These are phyloP conservation scores for Caenorhabditis sulstoni DNA, from an alignment of 2,888 invertebrate species.

Conservation along the genomic window DNA sequence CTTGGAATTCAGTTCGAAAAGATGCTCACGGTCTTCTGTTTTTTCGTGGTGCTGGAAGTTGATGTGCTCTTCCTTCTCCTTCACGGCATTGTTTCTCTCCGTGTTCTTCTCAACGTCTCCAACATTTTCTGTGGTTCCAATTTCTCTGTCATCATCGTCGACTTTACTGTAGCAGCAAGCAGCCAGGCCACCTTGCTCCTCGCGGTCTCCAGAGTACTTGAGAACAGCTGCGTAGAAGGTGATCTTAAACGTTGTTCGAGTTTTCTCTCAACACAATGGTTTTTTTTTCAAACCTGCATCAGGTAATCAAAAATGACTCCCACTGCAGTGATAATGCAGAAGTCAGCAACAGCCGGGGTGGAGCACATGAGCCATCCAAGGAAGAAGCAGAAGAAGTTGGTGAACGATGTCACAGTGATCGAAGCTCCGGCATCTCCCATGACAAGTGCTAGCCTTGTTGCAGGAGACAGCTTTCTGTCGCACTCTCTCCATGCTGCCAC, in stretches of 20 bases:
- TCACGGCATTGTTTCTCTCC: neutral
- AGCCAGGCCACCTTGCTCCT: conserved; percentile 76
- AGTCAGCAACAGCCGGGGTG: conserved; percentile 80
- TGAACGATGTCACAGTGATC: conserved; percentile 80
- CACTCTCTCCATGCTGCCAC: conserved; percentile 80
- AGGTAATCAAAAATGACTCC: conserved; percentile 79
- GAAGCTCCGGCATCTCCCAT: conserved; percentile 80
- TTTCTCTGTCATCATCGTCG: conserved; percentile 39
- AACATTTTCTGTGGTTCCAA: neutral
- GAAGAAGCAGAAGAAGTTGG: conserved; percentile 80
- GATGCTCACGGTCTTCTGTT: conserved; percentile 61
- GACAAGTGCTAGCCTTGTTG: conserved; percentile 71
- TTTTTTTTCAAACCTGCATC: conserved; percentile 73
- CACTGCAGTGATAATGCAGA: conserved; percentile 78
- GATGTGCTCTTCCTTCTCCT: conserved; percentile 54
- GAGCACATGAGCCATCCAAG: conserved; percentile 80
- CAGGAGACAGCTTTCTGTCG: conserved; percentile 66
- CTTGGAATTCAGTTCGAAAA: neutral
- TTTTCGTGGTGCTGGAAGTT: conserved; percentile 68
- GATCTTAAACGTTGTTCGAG: too few species aligned
- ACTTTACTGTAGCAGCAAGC: conserved; percentile 71
- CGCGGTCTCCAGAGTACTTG: conserved; percentile 77
- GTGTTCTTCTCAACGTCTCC: conserved; percentile 6
- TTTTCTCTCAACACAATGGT: too few species aligned
- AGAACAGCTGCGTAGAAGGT: conserved; percentile 79